These are phyloP conservation scores for Caranx melampygus DNA, from an alignment of 2,113 vertebrate genomes.

Conservation along the genomic window DNA sequence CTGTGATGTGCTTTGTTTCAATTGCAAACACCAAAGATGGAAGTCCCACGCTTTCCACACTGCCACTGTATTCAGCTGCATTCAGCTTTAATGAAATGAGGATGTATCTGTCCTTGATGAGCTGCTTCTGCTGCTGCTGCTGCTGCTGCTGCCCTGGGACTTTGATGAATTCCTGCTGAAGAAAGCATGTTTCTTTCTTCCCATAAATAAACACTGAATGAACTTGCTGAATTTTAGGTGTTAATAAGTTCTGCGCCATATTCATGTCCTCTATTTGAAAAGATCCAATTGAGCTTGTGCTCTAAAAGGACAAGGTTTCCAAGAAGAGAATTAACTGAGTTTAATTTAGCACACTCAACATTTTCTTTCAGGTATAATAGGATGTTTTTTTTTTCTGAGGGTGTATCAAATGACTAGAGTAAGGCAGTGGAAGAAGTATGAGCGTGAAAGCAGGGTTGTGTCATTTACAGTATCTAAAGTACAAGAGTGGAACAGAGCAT, in stretches of 20 bases:
- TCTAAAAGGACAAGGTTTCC: constrained; percentile 12
- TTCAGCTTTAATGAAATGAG: constrained; percentile 30
- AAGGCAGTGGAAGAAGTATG: constrained; percentile 71
- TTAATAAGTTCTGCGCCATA: constrained; percentile 7
- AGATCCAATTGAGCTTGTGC: constrained; percentile 6
- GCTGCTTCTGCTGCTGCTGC: neutral
- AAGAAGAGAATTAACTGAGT: constrained; percentile 10
- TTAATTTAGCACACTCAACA: constrained; percentile 20
- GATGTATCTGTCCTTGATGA: constrained; percentile 53
- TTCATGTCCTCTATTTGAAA: constrained; percentile 21
- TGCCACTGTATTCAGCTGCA: constrained; percentile 8
- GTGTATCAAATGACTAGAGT: constrained; percentile 48
- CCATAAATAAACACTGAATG: constrained; percentile 9
- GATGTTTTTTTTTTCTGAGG: constrained; percentile 12
- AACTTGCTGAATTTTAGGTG: constrained; percentile 5
- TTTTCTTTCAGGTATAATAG: constrained; percentile 13
- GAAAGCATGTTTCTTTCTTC: constrained; percentile 24
- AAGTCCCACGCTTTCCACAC: constrained; percentile 28
- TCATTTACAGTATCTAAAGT: constrained; percentile 71
- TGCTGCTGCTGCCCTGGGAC: constrained; percentile 36
- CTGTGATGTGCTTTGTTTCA: constrained; percentile 34
- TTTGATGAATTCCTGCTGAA: constrained; percentile 48
- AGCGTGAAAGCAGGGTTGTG: constrained; percentile 52
- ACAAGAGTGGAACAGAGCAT: constrained; percentile 59
- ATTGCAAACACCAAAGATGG: neutral